Evolutionary conservation across 2,888 invertebrate genomes (phyloP).

Genomic region (Panopea generosa): DNA sequence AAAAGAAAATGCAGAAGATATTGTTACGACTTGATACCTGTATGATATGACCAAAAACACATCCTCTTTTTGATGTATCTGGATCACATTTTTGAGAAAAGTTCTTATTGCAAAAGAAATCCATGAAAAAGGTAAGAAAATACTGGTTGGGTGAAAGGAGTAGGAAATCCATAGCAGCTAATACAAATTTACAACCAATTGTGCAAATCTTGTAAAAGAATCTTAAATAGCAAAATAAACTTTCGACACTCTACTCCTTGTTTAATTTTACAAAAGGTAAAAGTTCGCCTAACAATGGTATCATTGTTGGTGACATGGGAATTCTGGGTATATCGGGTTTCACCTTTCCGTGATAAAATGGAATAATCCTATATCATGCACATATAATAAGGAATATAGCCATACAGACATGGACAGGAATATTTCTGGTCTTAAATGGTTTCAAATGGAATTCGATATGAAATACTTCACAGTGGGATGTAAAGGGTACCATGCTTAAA

Average conservation of each 20-base stretch:
- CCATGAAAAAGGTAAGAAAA: too few relatives aligned
- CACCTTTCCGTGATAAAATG: neutral
- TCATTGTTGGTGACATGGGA: too few relatives aligned
- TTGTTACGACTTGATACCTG: too few relatives aligned
- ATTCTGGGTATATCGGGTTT: neutral
- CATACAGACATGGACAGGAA: too few relatives aligned
- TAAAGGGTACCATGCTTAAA: too few relatives aligned
- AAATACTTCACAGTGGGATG: too few relatives aligned
- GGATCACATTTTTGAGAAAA: neutral
- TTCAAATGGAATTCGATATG: too few relatives aligned
- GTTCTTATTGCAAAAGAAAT: neutral
- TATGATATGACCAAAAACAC: neutral
- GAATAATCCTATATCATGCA: conserved; percentile 10
- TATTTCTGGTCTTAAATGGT: too few relatives aligned
- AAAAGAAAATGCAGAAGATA: too few relatives aligned
- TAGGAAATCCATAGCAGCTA: neutral
- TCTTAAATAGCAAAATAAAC: neutral
- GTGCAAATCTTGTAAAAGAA: neutral
- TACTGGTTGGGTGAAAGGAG: neutral
- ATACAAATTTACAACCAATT: too few relatives aligned
- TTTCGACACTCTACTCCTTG: neutral
- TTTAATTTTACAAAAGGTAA: too few relatives aligned
- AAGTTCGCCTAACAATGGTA: too few relatives aligned
- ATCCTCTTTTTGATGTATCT: neutral
- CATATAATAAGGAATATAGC: neutral